These are phyloP conservation scores for Argyresthia goedartella DNA, from an alignment of 2,888 invertebrate genomes.

Conservation along the genomic window DNA sequence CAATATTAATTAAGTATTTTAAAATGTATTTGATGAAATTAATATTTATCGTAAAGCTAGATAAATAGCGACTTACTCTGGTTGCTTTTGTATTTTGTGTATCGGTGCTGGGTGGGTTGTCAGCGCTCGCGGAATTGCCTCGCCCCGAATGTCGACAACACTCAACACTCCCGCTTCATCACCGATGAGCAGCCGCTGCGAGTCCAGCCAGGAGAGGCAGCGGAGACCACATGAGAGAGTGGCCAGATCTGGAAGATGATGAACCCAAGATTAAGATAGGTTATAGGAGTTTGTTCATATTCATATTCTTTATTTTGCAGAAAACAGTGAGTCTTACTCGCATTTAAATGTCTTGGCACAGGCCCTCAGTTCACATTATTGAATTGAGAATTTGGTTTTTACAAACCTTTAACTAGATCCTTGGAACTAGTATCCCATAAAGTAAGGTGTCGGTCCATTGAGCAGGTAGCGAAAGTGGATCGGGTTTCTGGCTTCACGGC, in stretches of 20 bases:
- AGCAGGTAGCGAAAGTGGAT: conserved; percentile 63
- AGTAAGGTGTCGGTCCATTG: conserved; percentile 62
- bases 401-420: conserved; percentile 41
- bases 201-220: conserved; percentile 52
- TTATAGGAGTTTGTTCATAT: not conserved
- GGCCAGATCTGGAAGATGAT: conserved; percentile 30
- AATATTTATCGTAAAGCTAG: no score
- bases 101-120: conserved; percentile 47
- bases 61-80: conserved; percentile 30
- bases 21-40: no score
- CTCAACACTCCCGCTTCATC: conserved; percentile 52
- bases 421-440: conserved; percentile 64
- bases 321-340: not conserved
- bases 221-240: conserved; percentile 47
- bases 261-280: not conserved
- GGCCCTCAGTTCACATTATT: no score
- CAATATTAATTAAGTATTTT: no score
- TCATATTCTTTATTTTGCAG: not conserved
- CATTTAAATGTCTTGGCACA: not conserved
- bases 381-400: not conserved
- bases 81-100: conserved; percentile 38
- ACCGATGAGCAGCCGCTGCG: conserved; percentile 45
- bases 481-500: conserved; percentile 56
- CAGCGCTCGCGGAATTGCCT: conserved; percentile 24
- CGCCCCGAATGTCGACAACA: conserved; percentile 40